Percentiles rank a stretch among this genome's conserved stretches.
These are phyloP conservation scores for Nipponacmea schrenckii DNA, from an alignment of 2,888 invertebrate species.

Conservation along the genomic window DNA sequence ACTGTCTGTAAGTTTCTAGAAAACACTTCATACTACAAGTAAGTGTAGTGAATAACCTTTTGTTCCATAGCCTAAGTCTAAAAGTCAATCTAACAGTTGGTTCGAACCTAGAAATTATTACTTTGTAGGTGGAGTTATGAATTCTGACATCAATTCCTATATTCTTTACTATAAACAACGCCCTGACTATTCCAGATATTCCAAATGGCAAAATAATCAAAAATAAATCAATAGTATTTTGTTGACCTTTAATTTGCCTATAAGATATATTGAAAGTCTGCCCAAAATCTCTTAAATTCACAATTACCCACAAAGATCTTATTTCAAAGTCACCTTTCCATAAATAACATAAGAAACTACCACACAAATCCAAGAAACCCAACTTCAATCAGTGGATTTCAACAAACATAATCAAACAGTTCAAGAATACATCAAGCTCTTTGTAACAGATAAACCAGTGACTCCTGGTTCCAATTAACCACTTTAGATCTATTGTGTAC, in stretches of 20 bases:
- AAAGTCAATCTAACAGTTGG: too few species aligned
- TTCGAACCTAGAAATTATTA: too few species aligned
- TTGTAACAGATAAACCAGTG: too few species aligned
- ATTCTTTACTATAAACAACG: not conserved
- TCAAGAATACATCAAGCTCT: too few species aligned
- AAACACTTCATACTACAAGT: too few species aligned
- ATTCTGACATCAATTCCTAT: not conserved
- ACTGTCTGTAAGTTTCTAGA: too few species aligned
- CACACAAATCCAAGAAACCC: not conserved
- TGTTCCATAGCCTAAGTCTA: too few species aligned
- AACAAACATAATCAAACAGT: too few species aligned
- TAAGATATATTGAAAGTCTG: slow-evolving; percentile 2
- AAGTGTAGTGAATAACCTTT: too few species aligned
- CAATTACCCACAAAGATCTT: slow-evolving; percentile 2
- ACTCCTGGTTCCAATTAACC: too few species aligned
- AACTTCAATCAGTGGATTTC: not conserved
- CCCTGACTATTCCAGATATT: not conserved
- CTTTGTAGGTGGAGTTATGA: not conserved
- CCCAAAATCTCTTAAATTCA: not conserved
- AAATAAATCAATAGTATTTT: slow-evolving; percentile 1
- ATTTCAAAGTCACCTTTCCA: slow-evolving; percentile 5
- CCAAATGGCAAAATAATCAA: not conserved
- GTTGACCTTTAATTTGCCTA: not conserved
- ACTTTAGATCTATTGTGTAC: too few species aligned
- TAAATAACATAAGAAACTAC: not conserved